A percentile compares a stretch with the other conserved stretches of the same genome.
These are phyloP conservation scores for Nasonia giraulti DNA, from an alignment of 1,140 invertebrate species.

Conservation along the genomic window DNA sequence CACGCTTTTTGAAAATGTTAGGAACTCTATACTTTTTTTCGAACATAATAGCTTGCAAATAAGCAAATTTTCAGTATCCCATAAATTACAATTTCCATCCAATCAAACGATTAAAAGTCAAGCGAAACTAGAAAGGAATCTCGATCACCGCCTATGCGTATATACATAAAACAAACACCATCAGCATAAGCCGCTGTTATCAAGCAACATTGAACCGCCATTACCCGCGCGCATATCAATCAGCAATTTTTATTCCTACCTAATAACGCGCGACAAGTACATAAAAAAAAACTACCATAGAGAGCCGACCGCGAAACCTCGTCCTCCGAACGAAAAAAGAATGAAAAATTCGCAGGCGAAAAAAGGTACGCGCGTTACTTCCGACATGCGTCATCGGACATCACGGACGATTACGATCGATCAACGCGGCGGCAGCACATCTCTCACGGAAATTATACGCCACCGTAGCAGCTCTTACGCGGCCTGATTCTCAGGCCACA, in stretches of 20 bases:
- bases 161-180: not conserved
- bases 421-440: not conserved
- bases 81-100: not conserved
- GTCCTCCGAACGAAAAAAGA: not conserved
- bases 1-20: too few relatives aligned
- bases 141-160: not conserved
- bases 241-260: not conserved
- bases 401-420: not conserved
- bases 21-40: too few relatives aligned
- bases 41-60: too few relatives aligned
- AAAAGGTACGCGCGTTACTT: not conserved
- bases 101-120: not conserved
- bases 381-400: conserved; percentile 15
- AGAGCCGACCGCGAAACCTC: not conserved
- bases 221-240: not conserved
- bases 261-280: not conserved
- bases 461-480: not conserved
- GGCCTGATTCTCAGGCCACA: conserved; percentile 29
- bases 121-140: not conserved
- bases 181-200: not conserved
- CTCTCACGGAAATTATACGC: conserved; percentile 8
- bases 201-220: not conserved
- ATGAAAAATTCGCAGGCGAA: too few relatives aligned
- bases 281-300: not conserved
- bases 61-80: not conserved